Conservation (phyloP, 2,113 vertebrate species). For the Ovis aries region ARS-UI_Ramb_v3.0 NC_056055.1:71010001-71010500, state of each 20-base stretch:
- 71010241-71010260: not conserved
- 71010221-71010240: not conserved
- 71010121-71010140: not conserved
- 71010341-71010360: constrained; percentile 1
- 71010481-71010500: not conserved
- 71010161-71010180: not conserved
- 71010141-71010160: not conserved
- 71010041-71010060: not conserved
- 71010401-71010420: not conserved
- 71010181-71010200: not conserved
- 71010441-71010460: not conserved
- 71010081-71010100: not conserved
- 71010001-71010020: not conserved
- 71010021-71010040: not conserved
- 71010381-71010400: not conserved
- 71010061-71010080: not conserved
- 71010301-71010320: not conserved
- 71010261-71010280: not conserved
- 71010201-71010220: not conserved
- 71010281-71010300: not conserved
- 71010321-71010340: not conserved
- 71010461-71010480: not conserved
- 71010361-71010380: not conserved
- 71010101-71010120: not conserved
- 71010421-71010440: not conserved